Percentiles rank a stretch among this genome's conserved stretches.
phyloP scores from a whole-genome alignment of 2,113 vertebrate genomes.

The Trematocara unimaculatum region DNA sequence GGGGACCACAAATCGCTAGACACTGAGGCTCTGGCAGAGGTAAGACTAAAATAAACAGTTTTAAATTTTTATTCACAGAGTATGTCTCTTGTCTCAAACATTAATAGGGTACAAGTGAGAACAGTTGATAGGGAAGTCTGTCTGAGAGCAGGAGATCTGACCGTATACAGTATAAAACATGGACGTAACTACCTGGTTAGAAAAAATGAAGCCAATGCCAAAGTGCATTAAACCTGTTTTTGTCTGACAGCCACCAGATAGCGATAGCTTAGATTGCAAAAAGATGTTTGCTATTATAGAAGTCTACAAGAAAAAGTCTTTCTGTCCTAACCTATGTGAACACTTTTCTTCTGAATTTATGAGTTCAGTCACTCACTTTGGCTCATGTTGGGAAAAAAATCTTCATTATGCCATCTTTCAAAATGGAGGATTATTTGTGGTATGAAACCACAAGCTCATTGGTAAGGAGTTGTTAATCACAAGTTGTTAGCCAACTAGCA shows the following conservation, averaged over 20 bases:
- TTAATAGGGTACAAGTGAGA: background rate
- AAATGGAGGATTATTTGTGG: background rate
- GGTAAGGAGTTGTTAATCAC: background rate
- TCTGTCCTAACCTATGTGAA: background rate
- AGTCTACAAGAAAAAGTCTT: background rate
- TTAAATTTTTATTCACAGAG: background rate
- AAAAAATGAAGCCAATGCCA: background rate
- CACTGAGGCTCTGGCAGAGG: constrained; percentile 94
- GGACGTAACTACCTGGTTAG: background rate
- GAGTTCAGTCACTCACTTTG: background rate
- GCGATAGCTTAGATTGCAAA: background rate
- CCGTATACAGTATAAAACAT: background rate
- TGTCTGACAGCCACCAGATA: background rate
- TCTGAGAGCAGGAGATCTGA: constrained; percentile 14
- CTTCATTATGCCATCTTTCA: background rate
- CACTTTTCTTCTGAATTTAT: background rate
- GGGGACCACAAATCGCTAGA: constrained; percentile 97
- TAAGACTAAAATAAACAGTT: background rate
- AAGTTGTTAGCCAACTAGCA: background rate
- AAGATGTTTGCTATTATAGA: background rate
- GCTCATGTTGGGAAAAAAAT: background rate
- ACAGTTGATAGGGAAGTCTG: background rate
- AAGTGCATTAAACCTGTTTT: background rate
- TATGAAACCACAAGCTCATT: background rate
- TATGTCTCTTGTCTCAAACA: background rate